Evolutionary conservation across 2,888 invertebrate species (phyloP).

Genomic region (Priocnemis perturbator): DNA sequence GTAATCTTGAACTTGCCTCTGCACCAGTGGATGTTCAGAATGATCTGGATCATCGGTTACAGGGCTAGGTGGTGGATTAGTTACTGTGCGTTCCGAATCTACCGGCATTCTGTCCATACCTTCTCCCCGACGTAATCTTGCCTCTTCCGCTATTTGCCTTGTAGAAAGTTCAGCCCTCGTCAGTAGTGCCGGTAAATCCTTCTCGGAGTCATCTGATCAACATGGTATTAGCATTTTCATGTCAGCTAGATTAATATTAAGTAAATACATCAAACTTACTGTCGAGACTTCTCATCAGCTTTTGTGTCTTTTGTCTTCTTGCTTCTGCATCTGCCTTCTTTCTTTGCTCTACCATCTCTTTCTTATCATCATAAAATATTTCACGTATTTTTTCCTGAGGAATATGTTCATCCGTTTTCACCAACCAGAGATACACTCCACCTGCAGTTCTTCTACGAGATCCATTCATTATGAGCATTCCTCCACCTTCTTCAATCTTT

Average conservation of each 20-base stretch:
- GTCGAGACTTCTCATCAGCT: conserved; percentile 76
- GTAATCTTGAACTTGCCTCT: conserved; percentile 76
- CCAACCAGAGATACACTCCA: conserved; percentile 89
- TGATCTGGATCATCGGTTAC: conserved; percentile 81
- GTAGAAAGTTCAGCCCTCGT: conserved; percentile 80
- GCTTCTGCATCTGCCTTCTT: conserved; percentile 77
- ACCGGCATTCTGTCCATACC: conserved; percentile 70
- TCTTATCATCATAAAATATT: conserved; percentile 83
- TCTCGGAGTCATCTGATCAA: conserved; percentile 74
- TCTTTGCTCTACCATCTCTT: conserved; percentile 77
- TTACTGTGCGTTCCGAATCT: conserved; percentile 76
- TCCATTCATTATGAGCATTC: conserved; percentile 91
- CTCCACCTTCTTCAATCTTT: conserved; percentile 87
- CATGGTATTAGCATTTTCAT: no score
- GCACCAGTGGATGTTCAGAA: conserved; percentile 63
- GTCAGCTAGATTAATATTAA: no score
- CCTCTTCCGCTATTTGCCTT: conserved; percentile 77
- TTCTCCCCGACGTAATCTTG: conserved; percentile 74
- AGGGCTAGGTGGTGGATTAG: conserved; percentile 89
- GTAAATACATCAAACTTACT: conserved; percentile 51
- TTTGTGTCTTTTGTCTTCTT: conserved; percentile 81
- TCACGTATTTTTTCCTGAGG: conserved; percentile 81
- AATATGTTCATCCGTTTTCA: conserved; percentile 83
- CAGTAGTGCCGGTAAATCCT: conserved; percentile 80
- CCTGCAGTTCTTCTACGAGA: conserved; percentile 89